These are phyloP conservation scores for Arenaria interpres DNA, from an alignment of 2,113 vertebrate species.

Conservation along the genomic window DNA sequence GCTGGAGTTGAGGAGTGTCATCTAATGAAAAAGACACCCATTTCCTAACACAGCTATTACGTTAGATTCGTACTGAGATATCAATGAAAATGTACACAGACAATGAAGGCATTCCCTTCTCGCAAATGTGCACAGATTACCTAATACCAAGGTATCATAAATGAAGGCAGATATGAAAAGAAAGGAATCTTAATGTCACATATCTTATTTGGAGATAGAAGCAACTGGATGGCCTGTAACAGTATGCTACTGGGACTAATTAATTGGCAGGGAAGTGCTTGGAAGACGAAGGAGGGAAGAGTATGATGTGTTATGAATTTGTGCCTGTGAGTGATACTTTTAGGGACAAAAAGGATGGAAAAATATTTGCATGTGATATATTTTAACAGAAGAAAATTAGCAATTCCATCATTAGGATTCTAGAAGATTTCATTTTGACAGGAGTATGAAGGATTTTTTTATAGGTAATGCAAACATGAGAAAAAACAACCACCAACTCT, in stretches of 20 bases:
- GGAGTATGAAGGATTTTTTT: neutral
- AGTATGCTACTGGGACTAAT: too few relatives aligned
- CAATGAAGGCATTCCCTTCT: neutral
- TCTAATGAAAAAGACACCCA: neutral
- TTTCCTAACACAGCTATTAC: neutral
- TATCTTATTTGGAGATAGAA: neutral
- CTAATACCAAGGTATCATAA: neutral
- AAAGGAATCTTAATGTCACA: neutral
- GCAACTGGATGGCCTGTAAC: neutral
- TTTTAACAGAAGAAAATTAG: neutral
- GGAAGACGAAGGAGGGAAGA: neutral
- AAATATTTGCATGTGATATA: neutral
- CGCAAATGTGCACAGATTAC: fast-evolving
- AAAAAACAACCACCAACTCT: neutral
- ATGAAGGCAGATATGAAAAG: neutral
- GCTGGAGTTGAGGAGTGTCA: neutral
- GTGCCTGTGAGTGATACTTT: neutral
- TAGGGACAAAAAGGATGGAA: neutral
- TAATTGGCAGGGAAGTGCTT: neutral
- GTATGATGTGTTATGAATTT: neutral
- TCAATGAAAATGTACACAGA: neutral
- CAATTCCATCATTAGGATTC: neutral
- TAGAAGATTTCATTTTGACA: neutral
- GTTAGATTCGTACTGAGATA: neutral
- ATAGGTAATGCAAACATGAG: neutral